phyloP scores from a whole-genome alignment of 2,113 vertebrate genomes.

The Geococcyx californianus region DNA sequence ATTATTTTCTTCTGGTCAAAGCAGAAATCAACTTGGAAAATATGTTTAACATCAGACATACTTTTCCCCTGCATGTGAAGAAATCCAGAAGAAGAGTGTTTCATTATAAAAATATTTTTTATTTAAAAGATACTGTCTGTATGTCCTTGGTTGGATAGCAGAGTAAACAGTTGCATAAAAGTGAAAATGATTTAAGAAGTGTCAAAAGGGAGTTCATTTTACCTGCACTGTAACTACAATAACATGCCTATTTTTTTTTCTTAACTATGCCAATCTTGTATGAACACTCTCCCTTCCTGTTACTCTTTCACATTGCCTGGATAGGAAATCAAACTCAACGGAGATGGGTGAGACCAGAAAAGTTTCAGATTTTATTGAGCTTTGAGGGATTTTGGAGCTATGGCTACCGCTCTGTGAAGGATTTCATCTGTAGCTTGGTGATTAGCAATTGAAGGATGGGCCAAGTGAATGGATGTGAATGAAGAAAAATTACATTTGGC shows the following conservation, averaged over 20 bases:
- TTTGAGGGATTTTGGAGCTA: not conserved
- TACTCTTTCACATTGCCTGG: conserved; percentile 17
- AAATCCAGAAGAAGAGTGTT: conserved; percentile 60
- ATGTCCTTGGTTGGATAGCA: conserved; percentile 10
- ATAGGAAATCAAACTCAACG: not conserved
- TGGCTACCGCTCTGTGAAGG: not conserved
- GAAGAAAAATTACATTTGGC: not conserved
- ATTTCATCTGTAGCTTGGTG: not conserved
- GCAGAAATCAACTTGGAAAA: conserved; percentile 47
- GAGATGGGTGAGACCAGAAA: conserved; percentile 9
- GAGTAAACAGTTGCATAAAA: conserved; percentile 41
- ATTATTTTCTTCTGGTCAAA: not conserved
- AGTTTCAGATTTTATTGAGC: conserved; percentile 22
- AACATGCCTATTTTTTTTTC: not conserved
- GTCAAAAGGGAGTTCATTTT: conserved; percentile 51
- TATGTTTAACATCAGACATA: conserved; percentile 19
- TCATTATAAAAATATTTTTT: conserved; percentile 58
- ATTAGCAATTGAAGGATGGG: not conserved
- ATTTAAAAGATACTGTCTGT: conserved; percentile 37
- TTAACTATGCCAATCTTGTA: not conserved
- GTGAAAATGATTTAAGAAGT: conserved; percentile 61
- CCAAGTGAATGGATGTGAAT: fast-evolving
- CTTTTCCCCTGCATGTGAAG: conserved; percentile 12
- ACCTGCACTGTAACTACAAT: conserved; percentile 28
- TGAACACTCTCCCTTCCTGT: conserved; percentile 6